Evolutionary conservation across 1,140 invertebrate species (phyloP).

Genomic region (Hylaeus anthracinus): DNA sequence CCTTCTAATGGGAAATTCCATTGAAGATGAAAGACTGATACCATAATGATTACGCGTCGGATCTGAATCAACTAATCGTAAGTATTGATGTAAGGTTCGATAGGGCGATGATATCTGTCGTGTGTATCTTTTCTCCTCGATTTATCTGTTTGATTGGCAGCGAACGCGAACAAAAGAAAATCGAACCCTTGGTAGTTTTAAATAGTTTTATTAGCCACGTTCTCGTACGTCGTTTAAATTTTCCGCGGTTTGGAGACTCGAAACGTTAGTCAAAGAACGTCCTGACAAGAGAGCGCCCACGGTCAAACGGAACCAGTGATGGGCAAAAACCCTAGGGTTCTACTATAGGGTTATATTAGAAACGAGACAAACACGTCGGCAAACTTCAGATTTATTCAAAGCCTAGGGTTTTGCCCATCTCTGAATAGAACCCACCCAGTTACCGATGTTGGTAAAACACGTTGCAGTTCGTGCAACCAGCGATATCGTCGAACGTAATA

Average conservation of each 20-base stretch:
- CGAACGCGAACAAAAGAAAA: neutral
- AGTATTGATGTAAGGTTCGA: neutral
- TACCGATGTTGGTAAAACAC: conserved; percentile 23
- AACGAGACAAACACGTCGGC: too few relatives aligned
- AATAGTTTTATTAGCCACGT: neutral
- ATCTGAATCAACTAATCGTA: neutral
- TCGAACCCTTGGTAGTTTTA: too few relatives aligned
- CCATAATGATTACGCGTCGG: too few relatives aligned
- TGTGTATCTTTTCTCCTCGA: neutral
- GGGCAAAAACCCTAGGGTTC: too few relatives aligned
- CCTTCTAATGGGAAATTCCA: too few relatives aligned
- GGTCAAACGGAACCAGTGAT: neutral
- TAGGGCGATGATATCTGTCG: neutral
- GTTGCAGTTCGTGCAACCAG: neutral
- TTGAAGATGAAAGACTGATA: too few relatives aligned
- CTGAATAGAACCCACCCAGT: neutral
- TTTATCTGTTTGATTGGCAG: conserved; percentile 6
- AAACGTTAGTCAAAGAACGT: neutral
- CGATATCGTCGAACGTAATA: conserved; percentile 16
- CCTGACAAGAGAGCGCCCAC: neutral
- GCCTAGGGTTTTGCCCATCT: too few relatives aligned
- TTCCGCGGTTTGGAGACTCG: neutral
- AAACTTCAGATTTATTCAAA: too few relatives aligned
- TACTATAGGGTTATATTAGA: too few relatives aligned
- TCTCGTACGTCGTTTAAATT: neutral